These are phyloP conservation scores for Alethe castanea DNA, from an alignment of 2,113 vertebrate genomes.

Conservation along the genomic window DNA sequence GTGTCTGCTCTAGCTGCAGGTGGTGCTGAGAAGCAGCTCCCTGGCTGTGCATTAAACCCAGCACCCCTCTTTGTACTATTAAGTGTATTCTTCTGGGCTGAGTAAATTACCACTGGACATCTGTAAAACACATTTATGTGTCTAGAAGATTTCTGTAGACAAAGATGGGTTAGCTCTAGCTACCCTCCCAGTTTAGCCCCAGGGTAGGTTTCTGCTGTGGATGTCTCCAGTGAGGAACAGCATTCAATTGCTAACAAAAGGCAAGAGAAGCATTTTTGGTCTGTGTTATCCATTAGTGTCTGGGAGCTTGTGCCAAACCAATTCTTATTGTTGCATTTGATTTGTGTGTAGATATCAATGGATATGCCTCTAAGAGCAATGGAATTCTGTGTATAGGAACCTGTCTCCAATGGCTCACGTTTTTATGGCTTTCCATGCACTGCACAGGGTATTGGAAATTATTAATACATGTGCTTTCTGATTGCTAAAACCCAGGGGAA, in stretches of 20 bases:
- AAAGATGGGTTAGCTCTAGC: conserved; percentile 47
- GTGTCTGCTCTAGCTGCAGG: conserved; percentile 8
- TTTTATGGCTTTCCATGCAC: conserved; percentile 11
- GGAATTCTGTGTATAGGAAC: neutral
- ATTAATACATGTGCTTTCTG: neutral
- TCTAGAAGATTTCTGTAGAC: conserved; percentile 48
- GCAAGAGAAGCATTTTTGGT: conserved; percentile 23
- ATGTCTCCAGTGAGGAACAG: conserved; percentile 41
- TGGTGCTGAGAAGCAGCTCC: conserved; percentile 12
- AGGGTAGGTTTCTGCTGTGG: conserved; percentile 25
- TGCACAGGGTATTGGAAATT: neutral
- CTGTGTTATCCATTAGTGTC: conserved; percentile 64
- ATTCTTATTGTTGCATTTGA: conserved; percentile 45
- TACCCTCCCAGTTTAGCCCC: conserved; percentile 35
- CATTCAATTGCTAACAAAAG: conserved; percentile 58
- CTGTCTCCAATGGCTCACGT: neutral
- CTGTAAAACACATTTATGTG: conserved; percentile 66
- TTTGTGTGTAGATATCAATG: conserved; percentile 41
- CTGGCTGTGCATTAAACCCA: conserved; percentile 18
- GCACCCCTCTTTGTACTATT: neutral
- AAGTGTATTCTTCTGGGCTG: conserved; percentile 13
- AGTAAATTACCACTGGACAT: conserved; percentile 51
- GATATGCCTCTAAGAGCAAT: conserved; percentile 5
- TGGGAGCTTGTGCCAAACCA: conserved; percentile 56
- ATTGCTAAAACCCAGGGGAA: neutral